Percentiles rank a stretch among this genome's conserved stretches.
Conservation (phyloP, 2,888 invertebrate species). For the Lydus trimaculatus region DNA sequence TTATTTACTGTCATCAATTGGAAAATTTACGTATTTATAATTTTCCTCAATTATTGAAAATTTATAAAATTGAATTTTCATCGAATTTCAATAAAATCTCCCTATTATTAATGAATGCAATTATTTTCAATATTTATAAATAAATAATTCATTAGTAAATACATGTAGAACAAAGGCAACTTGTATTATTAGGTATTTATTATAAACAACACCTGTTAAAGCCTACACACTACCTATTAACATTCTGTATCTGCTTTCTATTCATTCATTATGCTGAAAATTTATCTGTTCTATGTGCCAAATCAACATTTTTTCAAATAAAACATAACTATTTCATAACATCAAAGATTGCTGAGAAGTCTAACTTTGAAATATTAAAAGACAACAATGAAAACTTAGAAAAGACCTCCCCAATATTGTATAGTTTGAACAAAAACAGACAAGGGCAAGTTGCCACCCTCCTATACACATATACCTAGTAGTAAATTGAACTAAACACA, state of each 20-base stretch:
- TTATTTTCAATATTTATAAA: neutral
- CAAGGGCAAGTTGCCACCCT: slow-evolving; percentile 28
- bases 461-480: too few species aligned
- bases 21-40: neutral
- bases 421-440: neutral
- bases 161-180: neutral
- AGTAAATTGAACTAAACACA: slow-evolving; percentile 19
- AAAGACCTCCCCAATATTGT: neutral
- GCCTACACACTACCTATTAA: neutral
- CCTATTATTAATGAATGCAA: neutral
- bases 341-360: too few species aligned
- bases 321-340: neutral
- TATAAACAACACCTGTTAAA: neutral
- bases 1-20: neutral
- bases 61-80: neutral
- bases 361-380: too few species aligned
- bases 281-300: neutral
- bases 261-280: neutral
- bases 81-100: neutral
- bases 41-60: neutral
- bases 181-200: neutral
- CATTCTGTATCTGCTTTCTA: neutral
- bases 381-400: neutral
- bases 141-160: neutral
- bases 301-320: neutral